Evolutionary conservation across 2,113 vertebrate species (phyloP), one percentile per base, ranked within the genome.

Genomic region (Sisor rabdophorus): DNA sequence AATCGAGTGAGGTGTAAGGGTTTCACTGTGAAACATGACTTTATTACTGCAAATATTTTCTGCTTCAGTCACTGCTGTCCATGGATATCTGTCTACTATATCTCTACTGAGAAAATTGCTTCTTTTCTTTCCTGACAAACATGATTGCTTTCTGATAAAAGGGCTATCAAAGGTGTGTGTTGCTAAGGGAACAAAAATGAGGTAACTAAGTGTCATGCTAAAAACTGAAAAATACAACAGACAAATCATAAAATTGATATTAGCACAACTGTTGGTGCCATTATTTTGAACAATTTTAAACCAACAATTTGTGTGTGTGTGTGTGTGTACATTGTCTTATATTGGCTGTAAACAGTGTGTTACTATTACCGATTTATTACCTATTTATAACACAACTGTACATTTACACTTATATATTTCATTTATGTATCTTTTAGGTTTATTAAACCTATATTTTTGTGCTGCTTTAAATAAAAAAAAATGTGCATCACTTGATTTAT

Each of bases 11-110:
- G 73, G 75, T 74, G 70, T 78, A 71, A 83, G 65, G 73, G 71
- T 69, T 79, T 78, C 71, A 65, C 58, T 75, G 78, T 78, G 71
- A 71, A 67, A 54, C 78, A 80, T 24, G 16, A 64, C 76, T 83
- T 80, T 83, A 82, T 83, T 80, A 59, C 70, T 36, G 60, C 75
- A 80, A 80, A 80, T 80, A 56, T 77, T 77, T 83, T 83, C 58
- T 44, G 75, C 75, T 75, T 75, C 78, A 79, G 63, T 58, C 70
- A 26, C 50, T 55, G 53, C 70, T 40, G 17, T 80, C 58, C 71
- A 56, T 22, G 77, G 81, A 77, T 77, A 79, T 83, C 81, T 74
- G 78, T 80, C 78, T 60, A 28, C 71, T 22, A 71, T 74, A 67
- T 82, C 81, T 73, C 40, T 59, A 47, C 58, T 59, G 71, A 74